phyloP scores from a whole-genome alignment of 2,888 invertebrate species.

The Parelbella ahira region DNA sequence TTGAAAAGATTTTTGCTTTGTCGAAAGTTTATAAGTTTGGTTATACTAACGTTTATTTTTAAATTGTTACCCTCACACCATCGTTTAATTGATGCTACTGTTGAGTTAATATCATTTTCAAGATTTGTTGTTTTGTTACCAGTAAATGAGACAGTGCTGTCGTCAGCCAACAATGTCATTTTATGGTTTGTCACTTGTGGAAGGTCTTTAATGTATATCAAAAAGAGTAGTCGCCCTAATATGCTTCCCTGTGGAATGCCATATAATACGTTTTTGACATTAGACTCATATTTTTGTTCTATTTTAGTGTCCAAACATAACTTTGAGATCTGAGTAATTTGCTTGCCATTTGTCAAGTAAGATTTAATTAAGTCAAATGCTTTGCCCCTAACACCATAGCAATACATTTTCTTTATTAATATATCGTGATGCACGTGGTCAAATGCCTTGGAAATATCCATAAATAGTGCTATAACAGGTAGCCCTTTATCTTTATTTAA shows the following conservation, averaged over 20 bases:
- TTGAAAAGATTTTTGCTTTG: background rate
- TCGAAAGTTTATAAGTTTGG: background rate
- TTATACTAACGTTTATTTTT: background rate
- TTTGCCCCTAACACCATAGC: slow-evolving; percentile 18
- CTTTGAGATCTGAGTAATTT: background rate
- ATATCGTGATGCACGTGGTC: slow-evolving; percentile 19
- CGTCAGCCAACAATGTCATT: slow-evolving; percentile 4
- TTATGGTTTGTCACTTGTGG: background rate
- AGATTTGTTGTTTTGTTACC: background rate
- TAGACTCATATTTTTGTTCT: background rate
- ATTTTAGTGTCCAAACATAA: background rate
- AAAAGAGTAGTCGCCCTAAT: background rate
- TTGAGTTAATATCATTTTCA: slow-evolving; percentile 1
- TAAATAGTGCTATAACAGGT: slow-evolving; percentile 7
- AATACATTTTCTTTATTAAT: slow-evolving; percentile 15
- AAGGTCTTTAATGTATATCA: slow-evolving; percentile 2
- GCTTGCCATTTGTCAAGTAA: background rate
- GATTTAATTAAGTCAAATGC: background rate
- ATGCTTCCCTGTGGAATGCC: slow-evolving; percentile 1
- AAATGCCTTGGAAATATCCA: slow-evolving; percentile 26
- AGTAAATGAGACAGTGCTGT: background rate
- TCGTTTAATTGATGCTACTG: background rate
- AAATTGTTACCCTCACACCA: background rate
- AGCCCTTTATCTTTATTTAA: slow-evolving; percentile 7
- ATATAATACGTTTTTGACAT: background rate